Evolutionary conservation across 2,113 vertebrate species (phyloP).

Genomic region (Ptilonorhynchus violaceus): DNA sequence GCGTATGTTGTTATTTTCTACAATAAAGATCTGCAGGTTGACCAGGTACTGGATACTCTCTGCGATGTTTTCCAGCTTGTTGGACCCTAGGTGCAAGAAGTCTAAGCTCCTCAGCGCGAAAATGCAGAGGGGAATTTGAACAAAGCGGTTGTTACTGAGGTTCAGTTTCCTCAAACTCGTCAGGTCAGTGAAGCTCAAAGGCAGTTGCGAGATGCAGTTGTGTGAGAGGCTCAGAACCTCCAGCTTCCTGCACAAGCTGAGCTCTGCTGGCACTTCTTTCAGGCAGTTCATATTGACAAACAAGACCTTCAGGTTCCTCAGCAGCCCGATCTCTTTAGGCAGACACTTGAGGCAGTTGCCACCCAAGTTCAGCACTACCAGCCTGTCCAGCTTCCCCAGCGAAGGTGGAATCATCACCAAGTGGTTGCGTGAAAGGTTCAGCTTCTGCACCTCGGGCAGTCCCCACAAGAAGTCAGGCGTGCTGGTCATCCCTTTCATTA

Average conservation of each 20-base stretch:
- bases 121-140: slow-evolving; percentile 87
- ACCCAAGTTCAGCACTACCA: slow-evolving; percentile 88
- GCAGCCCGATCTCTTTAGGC: slow-evolving; percentile 85
- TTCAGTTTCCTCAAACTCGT: slow-evolving; percentile 85
- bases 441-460: slow-evolving; percentile 87
- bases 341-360: slow-evolving; percentile 85
- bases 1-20: slow-evolving; percentile 87
- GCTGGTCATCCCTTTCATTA: slow-evolving; percentile 83
- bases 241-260: slow-evolving; percentile 82
- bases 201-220: slow-evolving; percentile 85
- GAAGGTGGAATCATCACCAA: slow-evolving; percentile 78
- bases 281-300: slow-evolving; percentile 89
- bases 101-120: slow-evolving; percentile 84
- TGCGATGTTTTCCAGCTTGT: slow-evolving; percentile 86
- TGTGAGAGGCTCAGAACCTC: slow-evolving; percentile 92
- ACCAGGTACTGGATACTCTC: slow-evolving; percentile 89
- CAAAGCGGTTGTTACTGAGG: slow-evolving; percentile 88
- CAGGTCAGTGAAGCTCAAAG: slow-evolving; percentile 78
- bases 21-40: slow-evolving; percentile 87
- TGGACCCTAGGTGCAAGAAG: slow-evolving; percentile 90
- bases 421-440: slow-evolving; percentile 90
- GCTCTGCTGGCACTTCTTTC: slow-evolving; percentile 85
- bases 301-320: slow-evolving; percentile 86
- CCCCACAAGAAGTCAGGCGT: slow-evolving; percentile 87
- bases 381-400: slow-evolving; percentile 80